Evolutionary conservation across 2,888 invertebrate genomes (phyloP).

Genomic region (Cremastinae sp.): DNA sequence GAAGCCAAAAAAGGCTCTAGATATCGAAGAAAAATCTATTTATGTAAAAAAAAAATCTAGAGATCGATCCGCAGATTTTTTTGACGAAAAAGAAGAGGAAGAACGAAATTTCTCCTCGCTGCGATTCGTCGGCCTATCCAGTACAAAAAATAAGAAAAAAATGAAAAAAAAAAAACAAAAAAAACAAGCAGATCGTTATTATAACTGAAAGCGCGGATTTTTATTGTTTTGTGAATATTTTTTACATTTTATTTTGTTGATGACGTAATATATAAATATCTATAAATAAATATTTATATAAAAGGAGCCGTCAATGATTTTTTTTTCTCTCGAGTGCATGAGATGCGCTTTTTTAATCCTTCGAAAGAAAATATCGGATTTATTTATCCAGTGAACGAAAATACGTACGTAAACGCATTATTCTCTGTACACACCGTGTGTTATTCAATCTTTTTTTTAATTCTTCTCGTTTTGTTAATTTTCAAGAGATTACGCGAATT

Average conservation of each 20-base stretch:
- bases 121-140: conserved; percentile 74
- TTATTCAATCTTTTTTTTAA: neutral
- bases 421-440: conserved; percentile 26
- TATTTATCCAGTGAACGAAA: conserved; percentile 37
- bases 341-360: no score
- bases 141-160: conserved; percentile 72
- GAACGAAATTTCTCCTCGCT: conserved; percentile 47
- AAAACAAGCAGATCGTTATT: conserved; percentile 70
- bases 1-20: conserved; percentile 39
- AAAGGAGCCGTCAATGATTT: neutral
- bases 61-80: neutral
- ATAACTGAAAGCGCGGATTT: conserved; percentile 70
- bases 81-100: conserved; percentile 47
- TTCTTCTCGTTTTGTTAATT: conserved; percentile 1
- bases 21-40: conserved; percentile 42
- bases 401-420: conserved; percentile 37
- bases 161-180: conserved; percentile 65
- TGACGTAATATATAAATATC: conserved; percentile 69
- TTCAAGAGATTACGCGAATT: neutral
- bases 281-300: conserved; percentile 46
- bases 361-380: conserved; percentile 12
- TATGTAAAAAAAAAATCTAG: conserved; percentile 57
- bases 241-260: conserved; percentile 76
- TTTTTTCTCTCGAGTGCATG: no score
- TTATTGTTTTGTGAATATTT: conserved; percentile 76